These are phyloP conservation scores for Luscinia megarhynchos DNA, from an alignment of 2,797 vertebrate species.

Conservation along the genomic window DNA sequence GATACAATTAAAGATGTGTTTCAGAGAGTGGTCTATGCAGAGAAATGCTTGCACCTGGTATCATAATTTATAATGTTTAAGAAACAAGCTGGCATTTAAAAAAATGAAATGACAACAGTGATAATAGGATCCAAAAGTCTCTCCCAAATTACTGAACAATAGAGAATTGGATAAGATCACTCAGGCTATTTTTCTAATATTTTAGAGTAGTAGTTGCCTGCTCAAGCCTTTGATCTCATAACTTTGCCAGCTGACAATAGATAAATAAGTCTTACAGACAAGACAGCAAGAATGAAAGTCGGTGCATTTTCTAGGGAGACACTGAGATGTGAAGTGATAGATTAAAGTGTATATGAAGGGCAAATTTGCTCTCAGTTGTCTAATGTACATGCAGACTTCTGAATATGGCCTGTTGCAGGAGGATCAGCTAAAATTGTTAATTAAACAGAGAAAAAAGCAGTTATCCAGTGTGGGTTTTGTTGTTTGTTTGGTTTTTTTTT, in stretches of 20 bases:
- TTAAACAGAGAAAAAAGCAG: slow-evolving; percentile 6
- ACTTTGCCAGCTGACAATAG: slow-evolving; percentile 26
- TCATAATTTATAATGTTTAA: slow-evolving; percentile 33
- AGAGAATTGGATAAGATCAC: slow-evolving; percentile 12
- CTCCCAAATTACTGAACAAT: background rate
- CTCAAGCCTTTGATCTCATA: slow-evolving; percentile 46
- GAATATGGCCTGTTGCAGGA: background rate
- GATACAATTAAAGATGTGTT: slow-evolving; percentile 40
- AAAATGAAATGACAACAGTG: slow-evolving; percentile 23
- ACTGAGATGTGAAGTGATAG: background rate
- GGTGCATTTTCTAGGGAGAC: slow-evolving; percentile 2
- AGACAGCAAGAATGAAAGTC: slow-evolving; percentile 12
- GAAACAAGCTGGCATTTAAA: slow-evolving; percentile 27
- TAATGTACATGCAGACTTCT: background rate
- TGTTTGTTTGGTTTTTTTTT: background rate
- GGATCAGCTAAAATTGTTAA: background rate
- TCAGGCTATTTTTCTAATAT: slow-evolving; percentile 31
- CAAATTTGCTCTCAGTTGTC: background rate
- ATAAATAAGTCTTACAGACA: slow-evolving; percentile 22
- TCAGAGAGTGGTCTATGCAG: slow-evolving; percentile 31
- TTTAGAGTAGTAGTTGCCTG: slow-evolving; percentile 29
- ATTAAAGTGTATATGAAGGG: background rate
- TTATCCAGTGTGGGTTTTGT: background rate
- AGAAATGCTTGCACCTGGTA: slow-evolving; percentile 47
- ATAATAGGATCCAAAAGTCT: slow-evolving; percentile 10